Evolutionary conservation across 2,888 invertebrate genomes (phyloP), one percentile per base, ranked within the genome.

Genomic region (Drosophila demipolita): DNA sequence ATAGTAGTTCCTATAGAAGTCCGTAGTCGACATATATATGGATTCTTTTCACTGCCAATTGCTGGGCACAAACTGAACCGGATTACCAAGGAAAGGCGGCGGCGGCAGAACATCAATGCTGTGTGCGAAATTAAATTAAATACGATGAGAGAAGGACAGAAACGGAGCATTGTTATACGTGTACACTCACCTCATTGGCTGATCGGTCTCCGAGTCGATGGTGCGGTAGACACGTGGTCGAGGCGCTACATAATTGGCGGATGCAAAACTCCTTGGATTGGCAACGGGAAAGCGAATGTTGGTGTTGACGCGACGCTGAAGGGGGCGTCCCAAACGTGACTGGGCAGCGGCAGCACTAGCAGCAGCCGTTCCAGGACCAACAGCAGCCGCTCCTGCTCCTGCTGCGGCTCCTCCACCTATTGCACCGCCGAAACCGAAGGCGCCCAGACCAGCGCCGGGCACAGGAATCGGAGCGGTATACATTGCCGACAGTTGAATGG

Each of bases 401-500:
- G 50, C 52, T 0, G 26, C 82, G 0, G 65, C 64, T 32, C 8
- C 66, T 3, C 11, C 69, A 40, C 32, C 55, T 12, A 54, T 15
- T 3, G 55, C 50, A 15, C 26, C 59, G 3, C 64, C 23, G 33
- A 32, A 76, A 7, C 80, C 80, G 45, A 80, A 65, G n/a, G 60
- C 65, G 26, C 66, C 75, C 7, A 89, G 49, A 26, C 84, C 64
- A 53, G 81, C 60, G 59, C 89, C n/a, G 73, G 79, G 40, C 7
- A 80, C 64, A 0, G 82, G 75, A 8, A 61, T 49, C 87, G 93
- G 38, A 93, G 93, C 92, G 91, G 94, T 53, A 91, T 90, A 93
- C 93, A 93, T 93, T 17, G 92, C 93, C 1, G 92, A 91, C 23
- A 92, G 66, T 72, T 93, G 92, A 29, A 92, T 92, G 59, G 92